A percentile compares a stretch with the other conserved stretches of the same genome.
Evolutionary conservation across 2,888 invertebrate species (phyloP).

Genomic region (Coenonympha glycerion): DNA sequence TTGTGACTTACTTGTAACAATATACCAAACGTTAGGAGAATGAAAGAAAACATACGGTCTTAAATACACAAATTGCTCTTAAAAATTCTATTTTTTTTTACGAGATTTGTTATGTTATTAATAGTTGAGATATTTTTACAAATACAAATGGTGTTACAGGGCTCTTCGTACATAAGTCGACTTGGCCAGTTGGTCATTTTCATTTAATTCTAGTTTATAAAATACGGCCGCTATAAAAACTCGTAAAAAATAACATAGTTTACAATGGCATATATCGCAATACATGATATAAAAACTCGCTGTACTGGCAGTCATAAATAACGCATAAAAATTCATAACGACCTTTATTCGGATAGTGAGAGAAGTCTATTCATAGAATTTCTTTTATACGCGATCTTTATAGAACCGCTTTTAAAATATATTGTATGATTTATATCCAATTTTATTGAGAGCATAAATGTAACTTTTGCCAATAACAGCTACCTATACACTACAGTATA

Average conservation of each 20-base stretch:
- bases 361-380: constrained; percentile 19
- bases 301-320: constrained; percentile 24
- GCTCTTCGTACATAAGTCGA: no score
- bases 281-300: constrained; percentile 22
- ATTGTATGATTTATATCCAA: constrained; percentile 10
- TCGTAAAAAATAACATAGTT: constrained; percentile 19
- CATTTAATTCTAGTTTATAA: not conserved
- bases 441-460: constrained; percentile 4
- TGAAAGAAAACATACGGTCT: no score
- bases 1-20: no score
- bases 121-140: no score
- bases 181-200: no score
- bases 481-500: no score
- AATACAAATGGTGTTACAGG: no score
- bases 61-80: no score
- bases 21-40: no score
- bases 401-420: constrained; percentile 12
- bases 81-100: no score
- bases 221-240: not conserved
- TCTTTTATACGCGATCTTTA: constrained; percentile 12
- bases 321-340: constrained; percentile 26
- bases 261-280: constrained; percentile 19
- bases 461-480: constrained; percentile 1
- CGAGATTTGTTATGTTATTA: no score
- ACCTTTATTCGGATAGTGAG: constrained; percentile 14